These are phyloP conservation scores for Trachythela sp. DNA, from an alignment of 64 coral and sea anemone genomes.

Conservation along the genomic window DNA sequence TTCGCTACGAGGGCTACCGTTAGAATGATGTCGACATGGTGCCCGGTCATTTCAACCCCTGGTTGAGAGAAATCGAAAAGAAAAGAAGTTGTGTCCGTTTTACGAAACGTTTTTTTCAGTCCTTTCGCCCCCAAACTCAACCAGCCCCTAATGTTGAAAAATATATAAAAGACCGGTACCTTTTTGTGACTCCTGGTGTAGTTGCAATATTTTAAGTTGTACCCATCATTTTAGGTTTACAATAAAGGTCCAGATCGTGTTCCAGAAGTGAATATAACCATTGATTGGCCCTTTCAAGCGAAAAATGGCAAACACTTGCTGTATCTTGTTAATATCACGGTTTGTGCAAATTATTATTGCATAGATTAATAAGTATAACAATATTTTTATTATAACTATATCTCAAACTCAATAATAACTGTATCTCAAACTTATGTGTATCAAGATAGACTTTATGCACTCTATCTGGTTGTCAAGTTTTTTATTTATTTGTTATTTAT, in stretches of 20 bases:
- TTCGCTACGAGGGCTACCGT: no score
- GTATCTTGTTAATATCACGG: slow-evolving; percentile 74
- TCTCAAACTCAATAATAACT: background rate
- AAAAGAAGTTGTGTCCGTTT: no score
- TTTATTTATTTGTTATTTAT: background rate
- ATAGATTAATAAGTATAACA: no score
- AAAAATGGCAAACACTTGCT: slow-evolving; percentile 84
- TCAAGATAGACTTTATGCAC: background rate
- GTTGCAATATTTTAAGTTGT: background rate
- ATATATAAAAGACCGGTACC: background rate
- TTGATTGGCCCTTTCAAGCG: slow-evolving; percentile 94
- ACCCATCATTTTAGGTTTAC: slow-evolving; percentile 39
- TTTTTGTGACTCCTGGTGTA: background rate
- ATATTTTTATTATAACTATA: no score
- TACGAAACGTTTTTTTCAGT: no score
- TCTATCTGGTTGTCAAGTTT: no score
- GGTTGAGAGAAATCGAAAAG: no score
- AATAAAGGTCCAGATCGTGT: slow-evolving; percentile 80
- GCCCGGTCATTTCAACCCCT: no score
- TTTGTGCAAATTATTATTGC: slow-evolving; percentile 10
- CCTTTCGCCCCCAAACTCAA: no score
- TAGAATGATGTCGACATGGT: no score
- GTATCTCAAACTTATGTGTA: background rate
- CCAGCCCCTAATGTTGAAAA: no score
- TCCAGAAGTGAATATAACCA: slow-evolving; percentile 62